Percentiles rank a stretch among this genome's conserved stretches.
These are phyloP conservation scores for Felis catus DNA, from an alignment of 2,113 vertebrate genomes.

Conservation along the genomic window F.catus_Fca126_mat1.0 CM031417.1:131523001-131523500, in stretches of 20 bases:
- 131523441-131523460: not conserved
- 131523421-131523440: not conserved
- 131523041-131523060: not conserved
- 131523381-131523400: not conserved
- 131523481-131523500: not conserved
- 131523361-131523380: not conserved
- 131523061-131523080: not conserved
- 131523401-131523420: not conserved
- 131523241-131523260: not conserved
- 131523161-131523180: not conserved
- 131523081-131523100: not conserved
- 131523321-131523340: not conserved
- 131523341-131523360: not conserved
- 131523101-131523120: not conserved
- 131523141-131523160: not conserved
- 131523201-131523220: not conserved
- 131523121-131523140: not conserved
- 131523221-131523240: not conserved
- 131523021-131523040: not conserved
- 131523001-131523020: not conserved
- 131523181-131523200: not conserved
- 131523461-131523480: not conserved
- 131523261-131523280: not conserved
- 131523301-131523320: not conserved
- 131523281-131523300: not conserved